Base-by-base conservation (phyloP, 2,888 invertebrate species). In the Cosmopolites sordidus region DNA sequence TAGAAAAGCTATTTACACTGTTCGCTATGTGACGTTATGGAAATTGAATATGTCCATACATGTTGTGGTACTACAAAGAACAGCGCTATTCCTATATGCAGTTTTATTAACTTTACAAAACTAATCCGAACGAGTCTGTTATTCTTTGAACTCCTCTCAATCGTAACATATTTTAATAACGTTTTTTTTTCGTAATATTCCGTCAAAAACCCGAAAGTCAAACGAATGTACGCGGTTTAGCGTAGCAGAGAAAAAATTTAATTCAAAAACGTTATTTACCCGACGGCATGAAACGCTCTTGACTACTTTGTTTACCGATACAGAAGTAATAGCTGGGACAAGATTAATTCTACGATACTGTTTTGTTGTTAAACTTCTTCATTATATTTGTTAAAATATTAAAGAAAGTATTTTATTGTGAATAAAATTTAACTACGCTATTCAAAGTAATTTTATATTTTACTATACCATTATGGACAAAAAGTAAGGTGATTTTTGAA, bases 201-300 rank as follows among this genome's bases (percentile, higher is more conserved):
- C 22, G 8, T 22, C 22, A 8, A 22, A 22, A 22, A 22, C 8
- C 22, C 8, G 22, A 22, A 22, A 22, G 22, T 8, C 8, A 8
- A 22, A 22, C 3, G 22, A 8, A 8, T 22, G 22, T 8, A 8
- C 22, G 3, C 22, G 11, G 38, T 38, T 12, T 12, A 5, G 11
- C 14, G 38, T 38, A 9, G 38, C 11, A 38, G 15, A 12, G 38
- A 38, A 38, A 38, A 38, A 38, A 38, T 38, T 38, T 38, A 38
- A 38, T 38, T 38, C 9, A 38, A 38, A 38, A 38, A 38, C 38
- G 11, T 38, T 3, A 38, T 15, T 38, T 9, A 5, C 38, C 38
- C 38, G 5, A 15, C 38, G 38, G 38, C 9, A 8, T 11, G 30
- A 30, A 8, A 11, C 38, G 14, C 15, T 38, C 15, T 38, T 38